phyloP scores from a whole-genome alignment of 2,797 vertebrate species.

The Enteromius fasciolatus region DNA sequence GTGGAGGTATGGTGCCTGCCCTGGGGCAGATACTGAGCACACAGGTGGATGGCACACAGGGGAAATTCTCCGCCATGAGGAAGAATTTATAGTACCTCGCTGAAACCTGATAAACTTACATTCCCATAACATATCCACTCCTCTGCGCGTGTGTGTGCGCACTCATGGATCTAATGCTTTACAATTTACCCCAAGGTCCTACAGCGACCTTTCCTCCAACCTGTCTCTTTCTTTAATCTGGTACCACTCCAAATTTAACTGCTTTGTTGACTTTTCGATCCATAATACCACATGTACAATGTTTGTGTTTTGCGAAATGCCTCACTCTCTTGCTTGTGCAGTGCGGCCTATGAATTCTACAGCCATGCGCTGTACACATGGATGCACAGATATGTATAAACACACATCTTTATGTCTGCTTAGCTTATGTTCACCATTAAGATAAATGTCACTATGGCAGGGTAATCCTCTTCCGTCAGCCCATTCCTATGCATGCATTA shows the following conservation, averaged over 20 bases:
- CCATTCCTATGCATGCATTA: conserved; percentile 53
- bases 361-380: neutral
- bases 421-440: conserved; percentile 50
- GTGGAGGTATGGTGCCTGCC: conserved; percentile 69
- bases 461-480: conserved; percentile 45
- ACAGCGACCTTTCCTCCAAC: conserved; percentile 43
- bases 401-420: conserved; percentile 31
- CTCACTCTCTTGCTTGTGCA: conserved; percentile 2
- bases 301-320: conserved; percentile 31
- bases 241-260: conserved; percentile 45
- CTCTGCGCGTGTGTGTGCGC: conserved; percentile 50
- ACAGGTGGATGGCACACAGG: conserved; percentile 80
- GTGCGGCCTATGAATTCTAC: conserved; percentile 18
- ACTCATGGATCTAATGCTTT: conserved; percentile 55
- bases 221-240: conserved; percentile 53
- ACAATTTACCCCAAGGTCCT: conserved; percentile 40
- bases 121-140: conserved; percentile 52
- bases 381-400: neutral
- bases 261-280: conserved; percentile 49
- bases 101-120: conserved; percentile 55
- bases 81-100: conserved; percentile 71
- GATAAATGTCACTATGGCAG: conserved; percentile 57
- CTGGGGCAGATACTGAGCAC: conserved; percentile 79
- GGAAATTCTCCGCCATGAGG: conserved; percentile 79
- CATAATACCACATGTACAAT: conserved; percentile 32